Base-by-base conservation (phyloP, 2,797 vertebrate genomes). In the Urosaurus nigricauda region DNA sequence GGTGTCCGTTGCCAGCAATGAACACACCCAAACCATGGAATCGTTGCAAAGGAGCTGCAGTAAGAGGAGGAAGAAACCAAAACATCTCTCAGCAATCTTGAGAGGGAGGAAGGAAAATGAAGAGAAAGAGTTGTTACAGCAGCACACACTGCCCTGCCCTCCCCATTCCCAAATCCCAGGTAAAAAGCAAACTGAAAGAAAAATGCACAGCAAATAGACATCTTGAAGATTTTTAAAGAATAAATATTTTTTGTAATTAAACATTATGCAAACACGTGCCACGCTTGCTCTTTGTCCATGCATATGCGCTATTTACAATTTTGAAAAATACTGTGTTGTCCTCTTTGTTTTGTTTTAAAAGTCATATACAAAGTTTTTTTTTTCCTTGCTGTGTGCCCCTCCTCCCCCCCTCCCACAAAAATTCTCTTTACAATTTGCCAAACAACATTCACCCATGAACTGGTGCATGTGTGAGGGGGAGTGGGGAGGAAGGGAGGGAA, bases 231-330 rank as follows among this genome's bases (percentile, higher is more conserved):
- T 97, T 97, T 98, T 98, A 98, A 99, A 99, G 98, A 99, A 99
- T 99, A 99, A 99, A 99, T 99, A 99, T 98, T 98, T 97, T 98
- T 98, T 97, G 97, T 98, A 98, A 98, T 98, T 98, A 98, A 98
- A 99, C 98, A 98, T 98, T 97, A 99, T 98, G 98, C 98, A 99
- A 99, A 99, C 98, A 98, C 98, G 98, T 99, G 98, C 98, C 98
- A 98, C 98, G 98, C 98, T 98, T 98, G 98, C 97, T 98, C 97
- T 98, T 97, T 98, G 98, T 98, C 98, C 98, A 99, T 99, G 98
- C 98, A 98, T 98, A 99, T 98, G 98, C 97, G 96, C 98, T 99
- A 99, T 99, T 98, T 99, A 99, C 98, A 99, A 98, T 98, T 97
- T 98, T 98, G 98, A 98, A 99, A 99, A 99, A 99, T 98, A 98